Evolutionary conservation across 1,140 invertebrate species (phyloP).

Genomic region (Drosophila pachea): DNA sequence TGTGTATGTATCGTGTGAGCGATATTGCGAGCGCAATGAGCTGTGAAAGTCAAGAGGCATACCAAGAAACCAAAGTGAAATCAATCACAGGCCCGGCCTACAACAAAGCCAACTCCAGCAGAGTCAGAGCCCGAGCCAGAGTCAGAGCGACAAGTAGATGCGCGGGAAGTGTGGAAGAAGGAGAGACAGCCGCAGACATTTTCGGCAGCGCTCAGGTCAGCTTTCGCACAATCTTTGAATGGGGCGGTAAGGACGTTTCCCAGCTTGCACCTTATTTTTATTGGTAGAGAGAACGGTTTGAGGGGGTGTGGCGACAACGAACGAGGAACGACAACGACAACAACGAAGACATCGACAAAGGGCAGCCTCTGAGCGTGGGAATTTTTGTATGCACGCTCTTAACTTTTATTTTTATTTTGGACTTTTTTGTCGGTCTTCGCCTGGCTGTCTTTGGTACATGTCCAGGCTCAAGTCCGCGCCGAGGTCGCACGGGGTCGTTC

Average conservation of each 20-base stretch:
- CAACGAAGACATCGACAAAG: slow-evolving; percentile 56
- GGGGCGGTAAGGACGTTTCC: slow-evolving; percentile 56
- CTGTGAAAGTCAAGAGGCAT: slow-evolving; percentile 69
- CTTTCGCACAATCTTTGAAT: slow-evolving; percentile 45
- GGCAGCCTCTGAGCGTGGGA: slow-evolving; percentile 67
- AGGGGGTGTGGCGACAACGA: background rate
- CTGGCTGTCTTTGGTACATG: slow-evolving; percentile 14
- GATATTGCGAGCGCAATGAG: slow-evolving; percentile 64
- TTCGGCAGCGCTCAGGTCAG: slow-evolving; percentile 16
- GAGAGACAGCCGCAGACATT: slow-evolving; percentile 57
- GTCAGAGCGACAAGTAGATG: background rate
- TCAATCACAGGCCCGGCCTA: slow-evolving; percentile 62
- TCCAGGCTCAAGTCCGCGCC: slow-evolving; percentile 44
- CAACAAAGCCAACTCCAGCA: background rate
- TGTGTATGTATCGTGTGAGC: slow-evolving; percentile 44
- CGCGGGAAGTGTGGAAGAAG: background rate
- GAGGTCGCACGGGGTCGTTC: slow-evolving; percentile 73
- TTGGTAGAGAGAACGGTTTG: too few species aligned
- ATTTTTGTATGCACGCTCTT: slow-evolving; percentile 62
- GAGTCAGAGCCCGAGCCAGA: background rate
- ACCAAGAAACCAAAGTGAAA: slow-evolving; percentile 53
- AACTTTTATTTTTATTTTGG: slow-evolving; percentile 29
- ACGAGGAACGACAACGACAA: slow-evolving; percentile 10
- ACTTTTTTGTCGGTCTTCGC: slow-evolving; percentile 3
- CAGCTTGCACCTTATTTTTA: slow-evolving; percentile 57